These are phyloP conservation scores for Sebastes minor DNA, from an alignment of 2,797 vertebrate species.

Conservation along the genomic window DNA sequence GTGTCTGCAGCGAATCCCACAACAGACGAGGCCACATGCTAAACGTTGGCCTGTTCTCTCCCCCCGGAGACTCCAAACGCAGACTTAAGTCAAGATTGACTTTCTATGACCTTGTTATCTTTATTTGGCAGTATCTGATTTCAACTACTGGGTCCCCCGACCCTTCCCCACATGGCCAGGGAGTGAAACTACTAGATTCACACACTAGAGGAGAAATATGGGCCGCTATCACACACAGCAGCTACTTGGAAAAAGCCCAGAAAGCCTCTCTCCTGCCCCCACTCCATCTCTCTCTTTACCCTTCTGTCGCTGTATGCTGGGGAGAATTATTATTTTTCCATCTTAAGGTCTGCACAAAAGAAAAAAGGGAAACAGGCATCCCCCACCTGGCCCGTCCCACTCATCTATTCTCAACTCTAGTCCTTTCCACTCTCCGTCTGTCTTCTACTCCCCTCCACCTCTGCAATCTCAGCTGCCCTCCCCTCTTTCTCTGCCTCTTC, in stretches of 20 bases:
- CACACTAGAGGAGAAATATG: constrained; percentile 53
- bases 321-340: constrained; percentile 72
- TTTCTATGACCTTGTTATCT: constrained; percentile 68
- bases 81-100: constrained; percentile 49
- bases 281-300: constrained; percentile 5
- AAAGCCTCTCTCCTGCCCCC: constrained; percentile 43
- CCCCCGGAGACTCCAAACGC: constrained; percentile 28
- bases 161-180: constrained; percentile 9
- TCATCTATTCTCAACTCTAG: constrained; percentile 29
- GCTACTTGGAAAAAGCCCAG: constrained; percentile 52
- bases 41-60: constrained; percentile 19
- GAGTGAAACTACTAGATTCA: constrained; percentile 38
- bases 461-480: neutral
- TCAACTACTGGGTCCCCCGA: constrained; percentile 21
- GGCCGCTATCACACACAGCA: constrained; percentile 33
- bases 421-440: constrained; percentile 10
- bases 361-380: neutral
- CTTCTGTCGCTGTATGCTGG: constrained; percentile 28
- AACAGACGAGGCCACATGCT: constrained; percentile 39
- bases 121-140: constrained; percentile 61
- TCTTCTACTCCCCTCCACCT: constrained; percentile 21
- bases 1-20: constrained; percentile 37
- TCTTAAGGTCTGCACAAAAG: constrained; percentile 42
- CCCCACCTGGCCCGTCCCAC: constrained; percentile 27
- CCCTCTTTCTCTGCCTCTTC: neutral